A percentile compares a stretch with the other conserved stretches of the same genome.
Evolutionary conservation across 2,797 vertebrate genomes (phyloP).

Genomic region (Dendrocincla tyrannina): DNA sequence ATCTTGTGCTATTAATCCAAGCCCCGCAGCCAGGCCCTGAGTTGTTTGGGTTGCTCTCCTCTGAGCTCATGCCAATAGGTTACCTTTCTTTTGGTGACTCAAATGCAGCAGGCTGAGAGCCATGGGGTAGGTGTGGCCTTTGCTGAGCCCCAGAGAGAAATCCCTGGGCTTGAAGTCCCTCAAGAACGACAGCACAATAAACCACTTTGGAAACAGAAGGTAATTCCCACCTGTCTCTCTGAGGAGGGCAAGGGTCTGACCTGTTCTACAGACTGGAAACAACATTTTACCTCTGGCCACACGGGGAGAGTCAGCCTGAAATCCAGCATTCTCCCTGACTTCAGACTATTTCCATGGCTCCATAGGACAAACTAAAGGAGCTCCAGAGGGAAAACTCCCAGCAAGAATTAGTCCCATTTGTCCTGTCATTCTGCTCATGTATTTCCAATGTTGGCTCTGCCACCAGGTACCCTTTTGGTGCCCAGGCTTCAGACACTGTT

Average conservation of each 20-base stretch:
- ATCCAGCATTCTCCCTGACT: neutral
- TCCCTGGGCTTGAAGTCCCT: neutral
- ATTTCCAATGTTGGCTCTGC: neutral
- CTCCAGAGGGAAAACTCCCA: neutral
- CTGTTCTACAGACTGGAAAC: neutral
- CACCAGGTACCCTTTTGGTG: neutral
- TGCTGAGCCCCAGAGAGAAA: neutral
- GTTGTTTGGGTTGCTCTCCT: constrained; percentile 37
- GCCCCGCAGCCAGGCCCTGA: constrained; percentile 24
- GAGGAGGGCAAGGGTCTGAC: neutral
- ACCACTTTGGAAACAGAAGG: neutral
- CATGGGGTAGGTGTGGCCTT: neutral
- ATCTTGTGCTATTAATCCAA: constrained; percentile 34
- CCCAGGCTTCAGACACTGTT: neutral
- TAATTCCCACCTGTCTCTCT: neutral
- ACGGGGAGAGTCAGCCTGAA: neutral
- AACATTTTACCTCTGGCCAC: neutral
- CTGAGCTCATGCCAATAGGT: constrained; percentile 36
- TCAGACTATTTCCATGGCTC: neutral
- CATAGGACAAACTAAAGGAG: neutral
- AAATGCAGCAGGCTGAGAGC: neutral
- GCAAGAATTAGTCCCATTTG: neutral
- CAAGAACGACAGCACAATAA: neutral
- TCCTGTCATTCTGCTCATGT: neutral
- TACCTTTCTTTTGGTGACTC: neutral